Percentiles rank a stretch among this genome's conserved stretches.
These are phyloP conservation scores for Drosophila emarginata DNA, from an alignment of 2,888 invertebrate species.

Conservation along the genomic window DNA sequence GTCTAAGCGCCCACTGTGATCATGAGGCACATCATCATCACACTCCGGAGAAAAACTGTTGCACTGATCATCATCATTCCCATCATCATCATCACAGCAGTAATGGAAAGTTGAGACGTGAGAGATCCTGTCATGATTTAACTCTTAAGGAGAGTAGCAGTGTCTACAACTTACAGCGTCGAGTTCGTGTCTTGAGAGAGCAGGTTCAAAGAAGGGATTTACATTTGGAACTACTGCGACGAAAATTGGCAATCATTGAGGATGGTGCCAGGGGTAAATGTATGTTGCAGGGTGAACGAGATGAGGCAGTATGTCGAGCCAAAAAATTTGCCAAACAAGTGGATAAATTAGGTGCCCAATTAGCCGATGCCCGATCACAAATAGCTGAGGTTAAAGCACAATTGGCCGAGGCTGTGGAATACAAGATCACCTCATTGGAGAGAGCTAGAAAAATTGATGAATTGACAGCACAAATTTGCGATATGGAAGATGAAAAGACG, in stretches of 20 bases:
- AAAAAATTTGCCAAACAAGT: slow-evolving; percentile 92
- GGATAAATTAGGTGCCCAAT: slow-evolving; percentile 90
- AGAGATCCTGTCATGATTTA: slow-evolving; percentile 91
- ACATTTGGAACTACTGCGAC: slow-evolving; percentile 93
- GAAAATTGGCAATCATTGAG: slow-evolving; percentile 93
- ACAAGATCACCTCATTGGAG: slow-evolving; percentile 93
- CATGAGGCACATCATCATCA: slow-evolving; percentile 65
- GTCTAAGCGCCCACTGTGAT: slow-evolving; percentile 82
- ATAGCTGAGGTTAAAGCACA: slow-evolving; percentile 93
- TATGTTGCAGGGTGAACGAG: slow-evolving; percentile 86
- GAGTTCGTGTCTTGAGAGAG: slow-evolving; percentile 92
- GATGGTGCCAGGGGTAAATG: slow-evolving; percentile 87
- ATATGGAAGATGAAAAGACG: slow-evolving; percentile 90
- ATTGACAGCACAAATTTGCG: slow-evolving; percentile 90
- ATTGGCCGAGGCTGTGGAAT: slow-evolving; percentile 92
- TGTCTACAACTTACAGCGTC: slow-evolving; percentile 92
- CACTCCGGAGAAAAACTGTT: slow-evolving; percentile 66
- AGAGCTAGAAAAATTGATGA: slow-evolving; percentile 93
- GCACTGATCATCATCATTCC: slow-evolving; percentile 45
- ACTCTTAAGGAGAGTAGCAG: slow-evolving; percentile 87
- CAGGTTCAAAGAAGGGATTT: slow-evolving; percentile 95
- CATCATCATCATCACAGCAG: slow-evolving; percentile 43
- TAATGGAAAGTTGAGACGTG: slow-evolving; percentile 88
- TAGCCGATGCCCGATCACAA: slow-evolving; percentile 91
- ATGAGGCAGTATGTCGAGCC: slow-evolving; percentile 87